A percentile compares a stretch with the other conserved stretches of the same genome.
Conservation (phyloP, 2,113 vertebrate genomes). For the Odobenus rosmarus region DNA sequence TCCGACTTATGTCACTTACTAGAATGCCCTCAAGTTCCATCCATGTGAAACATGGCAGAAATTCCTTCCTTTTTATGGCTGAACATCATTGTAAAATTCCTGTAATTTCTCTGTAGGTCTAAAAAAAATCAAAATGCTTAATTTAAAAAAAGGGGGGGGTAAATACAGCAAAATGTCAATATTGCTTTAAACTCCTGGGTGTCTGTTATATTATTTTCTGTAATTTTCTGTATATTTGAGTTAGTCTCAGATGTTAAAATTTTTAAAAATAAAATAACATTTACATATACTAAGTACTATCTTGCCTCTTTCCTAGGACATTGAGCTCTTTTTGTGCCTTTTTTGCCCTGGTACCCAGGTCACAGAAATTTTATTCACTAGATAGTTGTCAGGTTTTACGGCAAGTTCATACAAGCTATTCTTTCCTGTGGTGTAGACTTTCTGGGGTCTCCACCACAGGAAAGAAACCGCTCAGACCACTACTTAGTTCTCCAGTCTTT, state of each 20-base stretch:
- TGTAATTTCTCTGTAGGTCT: background rate
- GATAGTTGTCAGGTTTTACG: background rate
- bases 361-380: background rate
- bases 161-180: background rate
- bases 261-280: background rate
- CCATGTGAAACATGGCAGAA: background rate
- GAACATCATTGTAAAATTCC: background rate
- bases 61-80: background rate
- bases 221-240: background rate
- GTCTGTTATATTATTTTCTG: background rate
- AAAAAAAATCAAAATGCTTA: background rate
- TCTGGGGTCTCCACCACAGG: background rate
- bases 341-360: background rate
- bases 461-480: background rate
- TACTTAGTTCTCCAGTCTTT: background rate
- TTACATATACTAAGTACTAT: background rate
- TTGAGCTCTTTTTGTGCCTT: background rate
- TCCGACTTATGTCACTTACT: background rate
- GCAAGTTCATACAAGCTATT: background rate
- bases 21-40: background rate
- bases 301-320: background rate
- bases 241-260: background rate
- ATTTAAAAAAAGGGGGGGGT: background rate
- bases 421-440: background rate
- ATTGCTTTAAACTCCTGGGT: background rate